Conservation (phyloP, 2,797 vertebrate genomes). For the Tiaroga cobitis region DNA sequence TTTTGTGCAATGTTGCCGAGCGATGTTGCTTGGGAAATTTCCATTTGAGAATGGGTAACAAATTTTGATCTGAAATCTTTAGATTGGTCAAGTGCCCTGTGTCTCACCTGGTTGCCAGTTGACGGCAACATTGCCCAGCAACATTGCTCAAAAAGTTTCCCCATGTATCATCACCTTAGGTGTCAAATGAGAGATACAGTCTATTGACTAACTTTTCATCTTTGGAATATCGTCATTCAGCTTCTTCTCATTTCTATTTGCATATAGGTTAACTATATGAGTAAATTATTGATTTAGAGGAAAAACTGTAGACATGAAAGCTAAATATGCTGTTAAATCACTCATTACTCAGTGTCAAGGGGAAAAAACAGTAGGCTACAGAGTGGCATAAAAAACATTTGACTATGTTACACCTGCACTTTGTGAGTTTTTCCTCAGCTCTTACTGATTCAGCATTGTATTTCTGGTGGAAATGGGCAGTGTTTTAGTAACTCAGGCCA, state of each 20-base stretch:
- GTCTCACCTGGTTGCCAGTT: not conserved
- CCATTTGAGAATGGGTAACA: not conserved
- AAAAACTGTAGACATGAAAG: slow-evolving; percentile 37
- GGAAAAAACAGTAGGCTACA: not conserved
- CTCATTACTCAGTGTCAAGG: slow-evolving; percentile 67
- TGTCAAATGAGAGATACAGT: not conserved
- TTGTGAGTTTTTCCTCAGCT: slow-evolving; percentile 10
- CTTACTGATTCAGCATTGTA: slow-evolving; percentile 35
- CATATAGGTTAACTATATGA: not conserved
- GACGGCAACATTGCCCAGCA: not conserved
- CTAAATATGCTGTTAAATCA: slow-evolving; percentile 59
- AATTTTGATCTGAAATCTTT: not conserved
- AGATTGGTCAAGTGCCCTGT: not conserved
- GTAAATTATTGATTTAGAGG: slow-evolving; percentile 38
- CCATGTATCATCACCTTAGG: too few relatives aligned
- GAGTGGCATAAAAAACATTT: not conserved
- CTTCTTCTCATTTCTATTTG: not conserved
- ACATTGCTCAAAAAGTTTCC: not conserved
- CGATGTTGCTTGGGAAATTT: not conserved
- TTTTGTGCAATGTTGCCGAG: not conserved
- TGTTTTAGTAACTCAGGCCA: not conserved
- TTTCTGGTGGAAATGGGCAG: slow-evolving; percentile 13
- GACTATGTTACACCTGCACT: not conserved
- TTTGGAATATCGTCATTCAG: not conserved
- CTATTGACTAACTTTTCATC: not conserved